Conservation (phyloP, 53 echinoderm and acorn worm genomes). For the Hippasteria phrygiana region DNA sequence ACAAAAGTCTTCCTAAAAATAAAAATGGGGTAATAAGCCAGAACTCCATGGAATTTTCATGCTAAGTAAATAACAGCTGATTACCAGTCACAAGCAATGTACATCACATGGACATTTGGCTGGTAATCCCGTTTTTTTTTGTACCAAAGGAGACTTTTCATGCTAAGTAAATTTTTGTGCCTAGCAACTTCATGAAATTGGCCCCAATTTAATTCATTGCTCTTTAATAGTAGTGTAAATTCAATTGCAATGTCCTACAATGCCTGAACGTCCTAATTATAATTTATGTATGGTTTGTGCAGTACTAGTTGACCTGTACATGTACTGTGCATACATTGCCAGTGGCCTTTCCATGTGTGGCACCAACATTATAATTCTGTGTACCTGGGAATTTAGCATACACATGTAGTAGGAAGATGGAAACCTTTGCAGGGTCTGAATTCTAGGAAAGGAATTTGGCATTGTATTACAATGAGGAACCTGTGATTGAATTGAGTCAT, state of each 20-base stretch:
- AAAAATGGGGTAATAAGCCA: no score
- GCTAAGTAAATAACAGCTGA: no score
- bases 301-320: not conserved
- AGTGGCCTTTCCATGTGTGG: not conserved
- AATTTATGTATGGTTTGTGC: conserved; percentile 14
- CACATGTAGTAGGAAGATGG: not conserved
- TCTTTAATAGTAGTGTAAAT: not conserved
- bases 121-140: no score
- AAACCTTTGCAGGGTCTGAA: not conserved
- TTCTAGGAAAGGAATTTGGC: not conserved
- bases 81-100: no score
- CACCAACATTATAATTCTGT: not conserved
- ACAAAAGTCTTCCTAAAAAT: no score
- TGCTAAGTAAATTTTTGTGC: no score
- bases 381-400: not conserved
- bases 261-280: not conserved
- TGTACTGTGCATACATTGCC: conserved; percentile 7
- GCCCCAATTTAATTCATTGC: not conserved
- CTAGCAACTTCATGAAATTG: no score
- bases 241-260: not conserved
- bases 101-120: no score
- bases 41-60: no score
- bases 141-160: no score
- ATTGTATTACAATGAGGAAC: conserved; percentile 7
- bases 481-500: no score